Evolutionary conservation across 2,797 vertebrate species (phyloP).

Genomic region (Eospalax fontanierii): DNA sequence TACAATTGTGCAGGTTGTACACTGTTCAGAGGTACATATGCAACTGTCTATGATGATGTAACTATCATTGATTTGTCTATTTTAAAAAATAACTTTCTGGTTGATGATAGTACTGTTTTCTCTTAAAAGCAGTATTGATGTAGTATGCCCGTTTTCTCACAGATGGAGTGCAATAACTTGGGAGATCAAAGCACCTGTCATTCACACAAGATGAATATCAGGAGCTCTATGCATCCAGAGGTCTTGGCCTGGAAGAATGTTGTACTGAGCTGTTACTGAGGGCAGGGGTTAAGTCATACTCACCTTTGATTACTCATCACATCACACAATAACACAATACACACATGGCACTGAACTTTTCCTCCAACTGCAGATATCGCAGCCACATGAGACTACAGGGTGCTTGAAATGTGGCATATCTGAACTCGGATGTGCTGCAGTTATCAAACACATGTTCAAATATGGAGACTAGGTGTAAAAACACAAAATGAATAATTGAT

Average conservation of each 20-base stretch:
- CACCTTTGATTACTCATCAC: background rate
- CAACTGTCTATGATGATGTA: background rate
- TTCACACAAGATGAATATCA: background rate
- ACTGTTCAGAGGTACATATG: background rate
- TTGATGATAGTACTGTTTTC: background rate
- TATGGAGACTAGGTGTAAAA: constrained; percentile 1
- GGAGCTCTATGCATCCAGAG: background rate
- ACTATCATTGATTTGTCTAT: background rate
- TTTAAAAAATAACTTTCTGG: constrained; percentile 28
- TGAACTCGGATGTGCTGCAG: background rate
- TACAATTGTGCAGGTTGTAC: background rate
- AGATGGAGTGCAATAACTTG: background rate
- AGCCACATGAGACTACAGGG: background rate
- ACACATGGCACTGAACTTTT: background rate
- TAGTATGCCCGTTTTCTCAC: background rate
- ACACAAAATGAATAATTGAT: constrained; percentile 7
- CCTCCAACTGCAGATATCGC: background rate
- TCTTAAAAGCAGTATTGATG: background rate
- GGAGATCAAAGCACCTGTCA: background rate
- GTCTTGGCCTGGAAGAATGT: background rate
- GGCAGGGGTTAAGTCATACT: background rate
- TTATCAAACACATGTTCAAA: background rate
- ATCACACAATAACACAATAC: background rate
- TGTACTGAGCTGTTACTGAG: background rate
- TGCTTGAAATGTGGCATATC: background rate